Evolutionary conservation across 2,113 vertebrate genomes (phyloP), one percentile per base, ranked within the genome.

Genomic region (Lycaon pictus): DNA sequence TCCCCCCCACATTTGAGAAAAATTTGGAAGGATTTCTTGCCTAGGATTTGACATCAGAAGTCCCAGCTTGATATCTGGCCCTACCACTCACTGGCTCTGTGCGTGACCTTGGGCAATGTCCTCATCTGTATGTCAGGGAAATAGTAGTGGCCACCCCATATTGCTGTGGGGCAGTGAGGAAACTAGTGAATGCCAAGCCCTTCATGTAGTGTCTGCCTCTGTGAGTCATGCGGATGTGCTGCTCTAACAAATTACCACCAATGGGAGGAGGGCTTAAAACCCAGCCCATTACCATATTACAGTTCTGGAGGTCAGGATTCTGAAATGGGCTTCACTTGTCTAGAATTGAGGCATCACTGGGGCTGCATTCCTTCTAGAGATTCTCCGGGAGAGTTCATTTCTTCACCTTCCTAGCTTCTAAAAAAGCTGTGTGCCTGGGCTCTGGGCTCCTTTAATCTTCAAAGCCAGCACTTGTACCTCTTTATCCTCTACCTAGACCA

Each of bases 201-300:
- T 71, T 17, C 23, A 35, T 0, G 8, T 29, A 35, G 58, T 35
- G 7, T 27, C 60, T 48, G 10, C 35, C 17, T 37, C 51, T 55
- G n/a, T n/a, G 65, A 63, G 65, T 63, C 51, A 88, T 60, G 15
- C 23, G 37, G 48, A 56, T 11, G 17, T 23, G 11, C 2, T 79
- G 4, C 19, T 63, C 2, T n/a, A 67, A 62, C n/a, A 87, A 67
- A 90, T n/a, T 1, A 60, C 65, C 17, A 55, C 51, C 2, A 16
- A 7, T 0, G 83, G 43, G 32, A 27, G 0, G 7, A 2, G 22
- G 9, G 3, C 32, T 48, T 56, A 69, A 80, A 27, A 62, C 3
- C 25, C 13, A 1, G 13, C 32, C 65, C 32, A 22, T 37, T 29
- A 79, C 53, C 22, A 43, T 80, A 27, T 23, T 29, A 29, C 0